phyloP scores from a whole-genome alignment of 2,888 invertebrate species.

The Acronicta aceris region DNA sequence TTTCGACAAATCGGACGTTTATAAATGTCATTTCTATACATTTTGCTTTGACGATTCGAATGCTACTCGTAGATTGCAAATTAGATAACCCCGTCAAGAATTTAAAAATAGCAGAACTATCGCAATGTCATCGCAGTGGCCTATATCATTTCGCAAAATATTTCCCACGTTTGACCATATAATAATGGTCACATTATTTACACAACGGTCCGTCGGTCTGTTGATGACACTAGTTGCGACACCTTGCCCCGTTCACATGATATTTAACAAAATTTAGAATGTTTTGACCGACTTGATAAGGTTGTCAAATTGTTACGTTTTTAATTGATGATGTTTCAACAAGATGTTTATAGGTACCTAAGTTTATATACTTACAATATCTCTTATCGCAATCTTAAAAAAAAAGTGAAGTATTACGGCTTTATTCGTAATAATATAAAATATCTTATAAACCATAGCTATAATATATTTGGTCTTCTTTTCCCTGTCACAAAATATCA shows the following conservation, averaged over 20 bases:
- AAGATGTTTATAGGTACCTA: background rate
- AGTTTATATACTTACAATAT: too few relatives aligned
- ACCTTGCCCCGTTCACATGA: constrained; percentile 34
- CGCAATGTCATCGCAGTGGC: constrained; percentile 5
- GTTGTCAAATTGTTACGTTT: background rate
- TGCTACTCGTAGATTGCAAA: too few relatives aligned
- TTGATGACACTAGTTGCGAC: constrained; percentile 47
- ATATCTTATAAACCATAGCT: too few relatives aligned
- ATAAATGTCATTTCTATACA: too few relatives aligned
- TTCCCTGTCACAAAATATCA: too few relatives aligned
- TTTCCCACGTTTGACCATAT: constrained; percentile 44
- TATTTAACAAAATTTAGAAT: constrained; percentile 21
- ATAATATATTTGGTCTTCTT: too few relatives aligned
- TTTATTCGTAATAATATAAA: too few relatives aligned
- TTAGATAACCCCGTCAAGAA: too few relatives aligned
- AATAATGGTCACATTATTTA: constrained; percentile 42
- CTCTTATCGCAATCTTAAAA: too few relatives aligned
- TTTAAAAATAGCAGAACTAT: constrained; percentile 1
- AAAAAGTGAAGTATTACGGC: too few relatives aligned
- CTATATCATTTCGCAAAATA: constrained; percentile 37
- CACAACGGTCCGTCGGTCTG: constrained; percentile 36
- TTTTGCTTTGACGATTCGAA: too few relatives aligned
- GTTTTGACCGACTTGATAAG: constrained; percentile 10
- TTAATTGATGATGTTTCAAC: background rate
- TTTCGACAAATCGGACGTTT: too few relatives aligned